Base-by-base conservation (phyloP, 2,888 invertebrate species). In the Drosophila bunnanda region DNA sequence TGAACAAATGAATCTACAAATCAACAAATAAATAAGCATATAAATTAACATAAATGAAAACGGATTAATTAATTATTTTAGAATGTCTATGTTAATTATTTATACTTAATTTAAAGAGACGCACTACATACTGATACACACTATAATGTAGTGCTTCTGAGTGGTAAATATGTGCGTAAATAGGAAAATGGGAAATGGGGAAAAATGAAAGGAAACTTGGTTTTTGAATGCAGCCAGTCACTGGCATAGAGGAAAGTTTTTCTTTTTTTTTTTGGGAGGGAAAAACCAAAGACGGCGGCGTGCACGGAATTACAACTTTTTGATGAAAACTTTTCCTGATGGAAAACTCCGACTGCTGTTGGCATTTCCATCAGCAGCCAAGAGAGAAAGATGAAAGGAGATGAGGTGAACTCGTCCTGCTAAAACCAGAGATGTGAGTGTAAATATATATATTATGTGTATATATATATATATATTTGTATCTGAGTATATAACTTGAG, bases 231-330 rank as follows among this genome's bases (percentile, higher is more conserved):
- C 69, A 69, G 43, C 38, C 59, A 52, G 64, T 69, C 59, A 38
- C 46, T 46, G 62, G 38, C 46, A 60, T 41, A 60, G 32, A 55
- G 55, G 41, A 59, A 59, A 55, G 55, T 60, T 59, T 46, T 43
- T 4, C 22, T n/a, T n/a, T 46, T 10, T 28, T 46, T 10, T 10
- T 46, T 46, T 60, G 15, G 36, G 30, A 30, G 9, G 20, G 39
- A 48, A 59, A 71, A 71, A 64, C 52, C 64, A 52, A 78, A 72
- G 75, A 32, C 66, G 50, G 13, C 50, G 55, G 54, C 75, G 77
- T 80, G 78, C 75, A 55, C 52, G 56, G 78, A 70, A 85, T 85
- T 80, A 76, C 78, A 77, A 84, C 71, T 80, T 78, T 57, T 36
- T 58, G 48, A 44, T 70, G 69, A 43, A 64, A 78, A 75, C 69